Evolutionary conservation across 2,888 invertebrate species (phyloP), one percentile per base, ranked within the genome.

Genomic region (Sphaerophoria rueppellii): DNA sequence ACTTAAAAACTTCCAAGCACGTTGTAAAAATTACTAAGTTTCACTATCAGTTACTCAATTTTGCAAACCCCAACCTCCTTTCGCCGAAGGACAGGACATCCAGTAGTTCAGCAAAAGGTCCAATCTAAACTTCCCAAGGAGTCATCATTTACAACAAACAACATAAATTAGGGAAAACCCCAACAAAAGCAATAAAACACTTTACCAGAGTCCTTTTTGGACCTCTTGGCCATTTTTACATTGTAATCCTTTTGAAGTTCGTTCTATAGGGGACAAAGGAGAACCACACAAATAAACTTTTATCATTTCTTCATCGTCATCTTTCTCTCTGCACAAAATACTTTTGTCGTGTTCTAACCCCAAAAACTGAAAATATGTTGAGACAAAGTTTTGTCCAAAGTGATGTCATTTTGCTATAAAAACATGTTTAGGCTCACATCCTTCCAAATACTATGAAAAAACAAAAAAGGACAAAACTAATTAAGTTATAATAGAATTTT

Each of bases 401-500:
- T 67, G 37, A 65, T 60, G 58, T 78, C 65, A 60, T 67, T 67
- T 73, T 65, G 35, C 43, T 65, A 73, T 67, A 67, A 73, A 67
- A 67, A 67, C 67, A 67, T 54, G 24, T 24, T 24, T 24, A 24
- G 24, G 54, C 67, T 67, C 52, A 32, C 67, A 67, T 67, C 67
- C 40, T 54, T 16, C 32, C 54, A 37, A 16, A 40, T 6, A 24
- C 40, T 9, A 67, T 52, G 40, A 50, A 37, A 57, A 57, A 73
- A 43, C 52, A 24, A 50, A 43, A 57, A 57, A 73, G 12, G 72
- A 72, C 72, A 73, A 82, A 77, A 74, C 78, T 78, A 71, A 82
- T 79, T 75, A 79, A 75, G 70, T 74, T 79, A 71, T 82, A 71
- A 79, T 71, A 50, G 70, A 60, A 79, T 55, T 43, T n/a, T n/a